phyloP scores from a whole-genome alignment of 2,113 vertebrate species.

The Menidia beryllina region DNA sequence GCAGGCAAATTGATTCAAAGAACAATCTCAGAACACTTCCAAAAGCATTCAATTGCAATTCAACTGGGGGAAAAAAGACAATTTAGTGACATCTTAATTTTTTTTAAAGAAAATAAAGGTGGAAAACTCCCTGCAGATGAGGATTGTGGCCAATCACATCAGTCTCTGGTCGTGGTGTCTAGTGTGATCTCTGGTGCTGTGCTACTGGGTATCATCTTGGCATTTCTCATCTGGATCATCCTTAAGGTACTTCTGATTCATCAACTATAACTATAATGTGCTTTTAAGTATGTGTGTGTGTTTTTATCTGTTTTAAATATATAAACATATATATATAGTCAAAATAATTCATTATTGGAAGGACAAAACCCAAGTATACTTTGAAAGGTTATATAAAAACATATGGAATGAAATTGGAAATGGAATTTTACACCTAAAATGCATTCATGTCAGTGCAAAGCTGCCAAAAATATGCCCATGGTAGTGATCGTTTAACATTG shows the following conservation, averaged over 20 bases:
- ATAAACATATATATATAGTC: too few relatives aligned
- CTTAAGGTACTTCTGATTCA: constrained; percentile 47
- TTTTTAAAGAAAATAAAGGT: constrained; percentile 1
- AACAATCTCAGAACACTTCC: background rate
- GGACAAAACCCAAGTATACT: too few relatives aligned
- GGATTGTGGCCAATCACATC: rapidly evolving
- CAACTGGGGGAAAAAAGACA: too few relatives aligned
- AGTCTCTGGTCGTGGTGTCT: constrained; percentile 8
- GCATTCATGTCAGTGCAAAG: too few relatives aligned
- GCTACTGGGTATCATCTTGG: constrained; percentile 23
- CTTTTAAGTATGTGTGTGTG: background rate
- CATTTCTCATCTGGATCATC: constrained; percentile 1
- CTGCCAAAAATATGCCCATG: too few relatives aligned
- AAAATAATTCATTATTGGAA: too few relatives aligned
- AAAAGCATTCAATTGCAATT: background rate
- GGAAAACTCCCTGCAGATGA: rapidly evolving
- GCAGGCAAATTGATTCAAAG: too few relatives aligned
- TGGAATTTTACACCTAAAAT: too few relatives aligned
- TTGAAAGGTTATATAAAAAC: too few relatives aligned
- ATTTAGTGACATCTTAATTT: background rate
- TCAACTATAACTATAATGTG: background rate
- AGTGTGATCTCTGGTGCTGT: constrained; percentile 10
- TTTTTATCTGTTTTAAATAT: background rate
- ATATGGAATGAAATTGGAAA: too few relatives aligned
- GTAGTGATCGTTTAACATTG: too few relatives aligned